These are phyloP conservation scores for Isoperla grammatica DNA, from an alignment of 2,888 invertebrate genomes.

Conservation along the genomic window DNA sequence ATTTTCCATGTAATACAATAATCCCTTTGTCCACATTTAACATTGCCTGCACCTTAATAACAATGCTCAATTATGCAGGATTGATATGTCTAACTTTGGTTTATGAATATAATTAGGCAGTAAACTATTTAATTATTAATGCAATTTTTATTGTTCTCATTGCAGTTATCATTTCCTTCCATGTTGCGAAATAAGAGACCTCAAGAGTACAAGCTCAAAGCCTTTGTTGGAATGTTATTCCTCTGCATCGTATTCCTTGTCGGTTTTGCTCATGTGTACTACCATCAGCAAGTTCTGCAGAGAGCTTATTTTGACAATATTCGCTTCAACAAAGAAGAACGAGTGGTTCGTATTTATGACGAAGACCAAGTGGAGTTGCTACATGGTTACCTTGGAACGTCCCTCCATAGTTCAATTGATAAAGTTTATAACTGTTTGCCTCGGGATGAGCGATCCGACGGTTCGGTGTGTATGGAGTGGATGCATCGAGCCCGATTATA, in stretches of 20 bases:
- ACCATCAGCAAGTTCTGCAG: conserved; percentile 74
- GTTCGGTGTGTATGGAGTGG: conserved; percentile 79
- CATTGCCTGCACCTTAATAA: too few species aligned
- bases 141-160: conserved; percentile 32
- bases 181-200: conserved; percentile 62
- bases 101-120: too few species aligned
- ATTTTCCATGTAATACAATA: too few species aligned
- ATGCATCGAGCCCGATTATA: conserved; percentile 67
- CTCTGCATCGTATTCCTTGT: conserved; percentile 75
- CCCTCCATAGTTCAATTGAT: conserved; percentile 29
- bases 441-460: conserved; percentile 43
- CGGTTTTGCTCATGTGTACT: conserved; percentile 76
- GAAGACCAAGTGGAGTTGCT: conserved; percentile 65
- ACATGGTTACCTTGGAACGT: conserved; percentile 56
- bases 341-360: conserved; percentile 66
- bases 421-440: conserved; percentile 25
- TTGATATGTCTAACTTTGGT: too few species aligned
- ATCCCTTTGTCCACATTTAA: too few species aligned
- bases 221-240: conserved; percentile 75
- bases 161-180: conserved; percentile 67
- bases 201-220: conserved; percentile 72
- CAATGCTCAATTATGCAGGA: too few species aligned
- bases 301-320: conserved; percentile 78
- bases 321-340: conserved; percentile 70
- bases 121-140: too few species aligned